Evolutionary conservation across 37 sponge, comb jelly and placozoan species (phyloP), one percentile per base, ranked within the genome.

Genomic region (Haliclona indistincta): DNA sequence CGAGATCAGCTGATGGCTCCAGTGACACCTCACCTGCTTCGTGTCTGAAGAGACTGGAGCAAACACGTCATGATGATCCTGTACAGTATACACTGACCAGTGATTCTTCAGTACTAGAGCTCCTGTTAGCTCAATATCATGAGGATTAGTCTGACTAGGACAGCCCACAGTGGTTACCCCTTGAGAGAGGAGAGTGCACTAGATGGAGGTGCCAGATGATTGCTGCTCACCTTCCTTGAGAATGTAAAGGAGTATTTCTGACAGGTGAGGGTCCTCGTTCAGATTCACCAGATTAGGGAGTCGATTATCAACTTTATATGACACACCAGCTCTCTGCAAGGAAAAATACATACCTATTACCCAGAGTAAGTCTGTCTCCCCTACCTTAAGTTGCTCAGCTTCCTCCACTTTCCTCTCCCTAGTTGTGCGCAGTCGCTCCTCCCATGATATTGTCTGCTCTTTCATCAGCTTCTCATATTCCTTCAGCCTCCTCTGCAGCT

Each of bases 181-280:
- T 81, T 17, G 60, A 11, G 37, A 1, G 7, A 32, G 8, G 30
- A 73, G 4, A 39, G 56, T 20, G 17, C 13, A 28, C 71, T 17
- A 47, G 51, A 47, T 47, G 51, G 15, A 47, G 10, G 15, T 10
- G n/a, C 45, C 29, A 44, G 17, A 8, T 42, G 38, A 34, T 13
- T 5, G n/a, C 26, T 60, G 11, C 53, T 38, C 17, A 80, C 91
- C 91, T 79, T 86, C 84, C 54, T 94, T 89, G 52, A 94, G 73
- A 22, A 86, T 62, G 55, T 94, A 94, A 32, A 94, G 67, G 43
- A 94, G 67, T 71, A 84, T 89, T 77, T 94, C 94, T 17, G 90
- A 94, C 36, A 94, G 76, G 76, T 94, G 94, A 54, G 94, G 90
- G 54, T 94, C 94, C 39, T 94, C 94, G 47, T 88, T 94, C 30